phyloP scores from a whole-genome alignment of 1,140 invertebrate genomes.

The Sipha flava region DNA sequence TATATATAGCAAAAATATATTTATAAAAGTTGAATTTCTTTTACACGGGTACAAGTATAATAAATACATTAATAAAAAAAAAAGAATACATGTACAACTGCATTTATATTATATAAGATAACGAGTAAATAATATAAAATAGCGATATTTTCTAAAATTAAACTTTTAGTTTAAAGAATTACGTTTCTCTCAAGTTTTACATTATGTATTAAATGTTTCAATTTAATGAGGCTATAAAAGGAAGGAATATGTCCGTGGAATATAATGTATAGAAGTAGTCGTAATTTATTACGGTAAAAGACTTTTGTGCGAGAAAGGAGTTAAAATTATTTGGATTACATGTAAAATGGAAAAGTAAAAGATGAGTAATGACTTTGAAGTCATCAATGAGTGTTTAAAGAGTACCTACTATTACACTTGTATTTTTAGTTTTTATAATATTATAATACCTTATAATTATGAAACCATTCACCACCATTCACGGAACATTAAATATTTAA shows the following conservation, averaged over 20 bases:
- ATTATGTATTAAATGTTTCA: not conserved
- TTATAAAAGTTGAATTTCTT: no score
- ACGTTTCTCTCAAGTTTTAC: not conserved
- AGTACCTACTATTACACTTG: not conserved
- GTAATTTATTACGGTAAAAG: not conserved
- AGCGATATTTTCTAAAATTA: not conserved
- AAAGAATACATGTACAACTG: no score
- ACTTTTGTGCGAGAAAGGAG: not conserved
- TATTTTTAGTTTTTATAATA: not conserved
- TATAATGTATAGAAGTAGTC: not conserved
- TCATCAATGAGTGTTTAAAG: not conserved
- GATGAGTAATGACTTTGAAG: not conserved
- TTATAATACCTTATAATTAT: no score
- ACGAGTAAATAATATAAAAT: not conserved
- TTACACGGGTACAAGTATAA: no score
- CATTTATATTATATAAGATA: no score
- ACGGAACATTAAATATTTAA: no score
- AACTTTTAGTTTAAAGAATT: not conserved
- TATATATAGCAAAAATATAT: no score
- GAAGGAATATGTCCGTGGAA: not conserved
- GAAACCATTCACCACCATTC: no score
- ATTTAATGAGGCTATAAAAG: not conserved
- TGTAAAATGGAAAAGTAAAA: not conserved
- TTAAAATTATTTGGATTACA: not conserved
- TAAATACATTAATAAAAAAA: no score